Percentiles rank a stretch among this genome's conserved stretches.
phyloP scores from a whole-genome alignment of 2,797 vertebrate genomes.

The Sciurus vulgaris region DNA sequence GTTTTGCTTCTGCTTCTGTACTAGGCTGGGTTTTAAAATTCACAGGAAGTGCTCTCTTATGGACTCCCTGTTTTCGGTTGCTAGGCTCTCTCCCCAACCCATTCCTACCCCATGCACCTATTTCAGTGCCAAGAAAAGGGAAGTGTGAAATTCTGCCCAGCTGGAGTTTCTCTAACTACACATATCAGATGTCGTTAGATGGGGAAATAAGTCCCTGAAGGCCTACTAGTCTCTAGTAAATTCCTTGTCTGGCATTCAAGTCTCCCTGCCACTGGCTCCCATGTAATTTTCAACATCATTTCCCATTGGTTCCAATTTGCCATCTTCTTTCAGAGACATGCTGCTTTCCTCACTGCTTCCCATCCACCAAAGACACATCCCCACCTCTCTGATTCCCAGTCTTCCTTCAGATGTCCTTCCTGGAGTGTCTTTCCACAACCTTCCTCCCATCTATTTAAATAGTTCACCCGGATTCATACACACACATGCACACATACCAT shows the following conservation, averaged over 20 bases:
- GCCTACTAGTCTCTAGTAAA: conserved; percentile 72
- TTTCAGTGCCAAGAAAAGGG: conserved; percentile 70
- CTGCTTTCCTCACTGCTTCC: background rate
- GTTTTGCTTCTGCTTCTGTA: conserved; percentile 55
- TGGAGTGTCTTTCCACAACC: background rate
- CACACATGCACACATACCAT: no score
- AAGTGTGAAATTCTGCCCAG: conserved; percentile 75
- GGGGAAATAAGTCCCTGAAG: conserved; percentile 68
- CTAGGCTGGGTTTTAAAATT: conserved; percentile 63
- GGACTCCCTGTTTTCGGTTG: background rate
- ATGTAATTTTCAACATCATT: conserved; percentile 40
- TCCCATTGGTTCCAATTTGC: background rate
- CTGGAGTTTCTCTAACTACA: conserved; percentile 74
- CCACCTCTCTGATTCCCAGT: background rate
- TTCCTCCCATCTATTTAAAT: conserved; percentile 4
- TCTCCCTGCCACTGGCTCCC: conserved; percentile 23
- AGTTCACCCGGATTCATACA: background rate
- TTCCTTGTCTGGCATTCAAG: conserved; percentile 33
- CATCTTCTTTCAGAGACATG: background rate
- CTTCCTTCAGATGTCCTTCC: background rate
- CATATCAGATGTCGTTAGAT: conserved; percentile 75
- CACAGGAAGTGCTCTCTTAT: conserved; percentile 56
- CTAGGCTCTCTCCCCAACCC: background rate
- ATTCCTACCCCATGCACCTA: conserved; percentile 28
- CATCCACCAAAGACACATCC: background rate